Evolutionary conservation across 1,140 invertebrate genomes (phyloP).

Genomic region (Megalopta genalis): DNA sequence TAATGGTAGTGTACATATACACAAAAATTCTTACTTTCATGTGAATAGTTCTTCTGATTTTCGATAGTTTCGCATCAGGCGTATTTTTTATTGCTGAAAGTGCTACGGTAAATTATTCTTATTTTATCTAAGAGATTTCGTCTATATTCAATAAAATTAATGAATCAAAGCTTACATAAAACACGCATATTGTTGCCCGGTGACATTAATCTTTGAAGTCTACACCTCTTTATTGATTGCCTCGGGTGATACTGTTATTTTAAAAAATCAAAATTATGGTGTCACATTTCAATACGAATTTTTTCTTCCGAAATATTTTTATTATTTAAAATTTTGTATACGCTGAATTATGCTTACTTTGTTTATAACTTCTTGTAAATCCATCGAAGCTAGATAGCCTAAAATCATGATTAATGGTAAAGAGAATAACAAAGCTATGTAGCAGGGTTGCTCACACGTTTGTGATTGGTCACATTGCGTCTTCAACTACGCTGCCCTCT

Average conservation of each 20-base stretch:
- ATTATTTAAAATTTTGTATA: not conserved
- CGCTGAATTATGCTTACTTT: constrained; percentile 6
- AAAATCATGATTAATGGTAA: not conserved
- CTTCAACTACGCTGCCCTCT: too few relatives aligned
- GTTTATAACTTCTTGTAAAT: not conserved
- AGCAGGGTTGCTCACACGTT: too few relatives aligned
- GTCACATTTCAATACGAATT: not conserved
- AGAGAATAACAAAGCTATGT: not conserved
- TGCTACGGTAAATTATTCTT: not conserved
- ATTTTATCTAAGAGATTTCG: not conserved
- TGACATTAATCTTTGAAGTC: not conserved
- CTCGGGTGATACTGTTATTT: not conserved
- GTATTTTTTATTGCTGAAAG: not conserved
- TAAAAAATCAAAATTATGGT: not conserved
- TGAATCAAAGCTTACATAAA: not conserved
- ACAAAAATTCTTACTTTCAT: constrained; percentile 3
- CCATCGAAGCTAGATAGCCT: not conserved
- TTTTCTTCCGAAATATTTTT: not conserved
- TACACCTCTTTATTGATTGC: constrained; percentile 4
- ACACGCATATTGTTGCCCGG: not conserved
- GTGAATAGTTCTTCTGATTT: not conserved
- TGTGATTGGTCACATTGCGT: too few relatives aligned
- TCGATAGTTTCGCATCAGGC: not conserved
- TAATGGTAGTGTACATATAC: too few relatives aligned
- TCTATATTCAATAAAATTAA: not conserved